Evolutionary conservation across 2,113 vertebrate species (phyloP).

Genomic region (Lycaon pictus): DNA sequence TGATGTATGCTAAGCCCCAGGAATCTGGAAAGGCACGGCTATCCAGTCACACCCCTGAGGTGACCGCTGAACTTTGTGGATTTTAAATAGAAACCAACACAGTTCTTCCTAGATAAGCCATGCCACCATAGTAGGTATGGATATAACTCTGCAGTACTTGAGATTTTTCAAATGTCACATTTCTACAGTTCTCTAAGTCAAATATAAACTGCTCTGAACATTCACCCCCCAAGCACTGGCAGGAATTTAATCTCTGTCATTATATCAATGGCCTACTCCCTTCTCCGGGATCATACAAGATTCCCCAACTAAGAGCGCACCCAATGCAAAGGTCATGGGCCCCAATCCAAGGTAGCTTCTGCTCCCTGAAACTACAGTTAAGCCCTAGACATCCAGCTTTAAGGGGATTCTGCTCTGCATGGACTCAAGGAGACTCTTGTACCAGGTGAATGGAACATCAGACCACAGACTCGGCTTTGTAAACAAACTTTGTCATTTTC

Average conservation of each 20-base stretch:
- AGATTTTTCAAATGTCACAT: slow-evolving; percentile 58
- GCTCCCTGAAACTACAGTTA: neutral
- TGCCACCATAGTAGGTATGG: neutral
- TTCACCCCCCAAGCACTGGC: neutral
- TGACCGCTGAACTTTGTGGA: slow-evolving; percentile 43
- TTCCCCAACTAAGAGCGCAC: neutral
- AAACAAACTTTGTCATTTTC: neutral
- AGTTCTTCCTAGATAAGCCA: neutral
- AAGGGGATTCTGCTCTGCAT: neutral
- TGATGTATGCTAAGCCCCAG: slow-evolving; percentile 38
- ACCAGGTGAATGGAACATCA: neutral
- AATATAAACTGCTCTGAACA: slow-evolving; percentile 4
- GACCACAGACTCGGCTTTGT: neutral
- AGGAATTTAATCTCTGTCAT: neutral
- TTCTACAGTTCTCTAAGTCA: slow-evolving; percentile 55
- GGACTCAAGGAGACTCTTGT: neutral
- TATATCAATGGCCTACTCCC: neutral
- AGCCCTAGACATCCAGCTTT: neutral
- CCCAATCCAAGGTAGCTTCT: neutral
- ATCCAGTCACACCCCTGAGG: neutral
- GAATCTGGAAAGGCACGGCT: slow-evolving; percentile 12
- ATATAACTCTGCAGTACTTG: neutral
- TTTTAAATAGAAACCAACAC: slow-evolving; percentile 58
- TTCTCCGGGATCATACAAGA: neutral
- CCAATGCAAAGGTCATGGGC: neutral